These are phyloP conservation scores for Proctacanthus coquilletti DNA, from an alignment of 1,140 invertebrate genomes.

Conservation along the genomic window DNA sequence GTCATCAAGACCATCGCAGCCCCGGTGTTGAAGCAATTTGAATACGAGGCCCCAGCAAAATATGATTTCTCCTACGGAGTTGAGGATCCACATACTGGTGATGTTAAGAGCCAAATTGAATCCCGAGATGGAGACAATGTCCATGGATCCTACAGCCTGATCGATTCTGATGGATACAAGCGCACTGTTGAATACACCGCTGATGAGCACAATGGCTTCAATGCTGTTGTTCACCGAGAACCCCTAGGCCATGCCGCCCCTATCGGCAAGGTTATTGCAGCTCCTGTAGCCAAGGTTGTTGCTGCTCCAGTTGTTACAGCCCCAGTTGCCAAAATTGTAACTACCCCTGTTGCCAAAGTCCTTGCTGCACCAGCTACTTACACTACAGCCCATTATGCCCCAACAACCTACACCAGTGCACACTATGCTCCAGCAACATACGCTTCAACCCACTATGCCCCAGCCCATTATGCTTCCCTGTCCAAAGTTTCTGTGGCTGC, in stretches of 20 bases:
- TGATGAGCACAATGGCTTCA: slow-evolving; percentile 29
- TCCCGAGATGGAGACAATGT: slow-evolving; percentile 31
- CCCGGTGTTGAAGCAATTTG: slow-evolving; percentile 32
- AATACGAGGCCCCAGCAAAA: slow-evolving; percentile 33
- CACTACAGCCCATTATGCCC: too few relatives aligned
- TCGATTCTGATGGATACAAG: slow-evolving; percentile 29
- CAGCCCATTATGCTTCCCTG: too few relatives aligned
- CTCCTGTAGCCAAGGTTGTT: slow-evolving; percentile 11
- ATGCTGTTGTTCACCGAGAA: slow-evolving; percentile 30
- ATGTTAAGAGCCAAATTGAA: slow-evolving; percentile 39
- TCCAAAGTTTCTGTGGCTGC: too few relatives aligned
- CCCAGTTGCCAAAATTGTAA: too few relatives aligned
- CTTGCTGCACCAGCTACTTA: slow-evolving; percentile 7
- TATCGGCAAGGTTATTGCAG: slow-evolving; percentile 9
- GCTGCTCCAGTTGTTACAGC: slow-evolving; percentile 8
- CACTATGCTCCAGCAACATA: not conserved
- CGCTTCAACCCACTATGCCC: not conserved
- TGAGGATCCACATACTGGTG: slow-evolving; percentile 48
- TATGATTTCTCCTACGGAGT: slow-evolving; percentile 45
- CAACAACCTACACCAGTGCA: too few relatives aligned
- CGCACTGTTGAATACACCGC: slow-evolving; percentile 32
- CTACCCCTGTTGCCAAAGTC: not conserved
- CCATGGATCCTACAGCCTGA: slow-evolving; percentile 22
- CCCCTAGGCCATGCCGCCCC: slow-evolving; percentile 21
- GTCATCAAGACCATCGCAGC: slow-evolving; percentile 13